These are phyloP conservation scores for Andricus curvator DNA, from an alignment of 2,888 invertebrate genomes.

Conservation along the genomic window DNA sequence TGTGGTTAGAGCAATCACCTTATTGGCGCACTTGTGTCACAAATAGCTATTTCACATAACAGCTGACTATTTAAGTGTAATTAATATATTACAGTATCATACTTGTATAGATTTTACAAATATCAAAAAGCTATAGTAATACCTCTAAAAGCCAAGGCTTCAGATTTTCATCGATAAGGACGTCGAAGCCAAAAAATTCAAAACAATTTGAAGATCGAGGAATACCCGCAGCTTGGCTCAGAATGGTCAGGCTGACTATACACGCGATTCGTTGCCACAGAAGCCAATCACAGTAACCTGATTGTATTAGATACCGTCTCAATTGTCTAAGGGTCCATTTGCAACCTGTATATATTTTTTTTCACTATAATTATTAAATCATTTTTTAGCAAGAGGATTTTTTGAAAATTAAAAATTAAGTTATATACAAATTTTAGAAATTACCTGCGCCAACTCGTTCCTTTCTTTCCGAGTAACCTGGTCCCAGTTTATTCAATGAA, in stretches of 20 bases:
- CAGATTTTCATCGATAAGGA: conserved; percentile 89
- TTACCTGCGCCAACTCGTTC: conserved; percentile 89
- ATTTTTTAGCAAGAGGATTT: too few species aligned
- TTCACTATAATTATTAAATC: neutral
- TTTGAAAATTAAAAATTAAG: too few species aligned
- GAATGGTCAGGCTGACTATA: conserved; percentile 87
- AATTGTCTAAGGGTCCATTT: conserved; percentile 92
- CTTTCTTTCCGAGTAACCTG: conserved; percentile 89
- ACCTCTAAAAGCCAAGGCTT: conserved; percentile 96
- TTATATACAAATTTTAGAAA: conserved; percentile 44
- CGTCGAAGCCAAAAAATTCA: conserved; percentile 95
- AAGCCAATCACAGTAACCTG: conserved; percentile 88
- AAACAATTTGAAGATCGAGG: conserved; percentile 89
- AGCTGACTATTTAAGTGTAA: too few species aligned
- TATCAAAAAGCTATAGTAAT: neutral
- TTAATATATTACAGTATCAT: too few species aligned
- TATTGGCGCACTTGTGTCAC: too few species aligned
- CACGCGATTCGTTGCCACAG: conserved; percentile 89
- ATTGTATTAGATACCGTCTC: conserved; percentile 85
- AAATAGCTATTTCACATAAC: too few species aligned
- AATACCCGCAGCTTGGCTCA: conserved; percentile 87
- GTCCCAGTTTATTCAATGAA: conserved; percentile 93
- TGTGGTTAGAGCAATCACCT: too few species aligned
- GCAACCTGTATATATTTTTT: conserved; percentile 82
- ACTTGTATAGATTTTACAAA: neutral